These are phyloP conservation scores for Ictalurus furcatus DNA, from an alignment of 2,113 vertebrate species.

Conservation along the genomic window DNA sequence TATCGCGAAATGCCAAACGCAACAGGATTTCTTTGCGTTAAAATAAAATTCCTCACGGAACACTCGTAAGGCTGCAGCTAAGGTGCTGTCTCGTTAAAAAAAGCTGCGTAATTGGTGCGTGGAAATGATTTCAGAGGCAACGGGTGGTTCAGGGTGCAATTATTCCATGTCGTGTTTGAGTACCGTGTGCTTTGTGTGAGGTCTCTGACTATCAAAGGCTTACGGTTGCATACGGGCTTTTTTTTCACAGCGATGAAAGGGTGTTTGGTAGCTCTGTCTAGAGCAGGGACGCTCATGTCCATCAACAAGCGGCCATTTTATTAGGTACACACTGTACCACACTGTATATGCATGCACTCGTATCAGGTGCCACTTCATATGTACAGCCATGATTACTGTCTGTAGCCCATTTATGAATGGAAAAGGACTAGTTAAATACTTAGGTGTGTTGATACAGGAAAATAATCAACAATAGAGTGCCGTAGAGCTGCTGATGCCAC, in stretches of 20 bases:
- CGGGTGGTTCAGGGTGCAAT: slow-evolving; percentile 41
- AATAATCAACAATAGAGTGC: not conserved
- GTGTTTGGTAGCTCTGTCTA: not conserved
- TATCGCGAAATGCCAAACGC: not conserved
- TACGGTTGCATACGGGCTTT: not conserved
- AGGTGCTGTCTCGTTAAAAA: slow-evolving; percentile 38
- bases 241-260: slow-evolving; percentile 9
- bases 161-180: slow-evolving; percentile 40
- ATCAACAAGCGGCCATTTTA: not conserved
- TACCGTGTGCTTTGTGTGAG: slow-evolving; percentile 46
- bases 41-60: slow-evolving; percentile 1
- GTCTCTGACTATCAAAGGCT: slow-evolving; percentile 44
- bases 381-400: not conserved
- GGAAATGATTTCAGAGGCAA: slow-evolving; percentile 39
- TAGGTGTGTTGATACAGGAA: not conserved
- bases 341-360: not conserved
- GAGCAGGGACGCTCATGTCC: not conserved
- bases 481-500: not conserved
- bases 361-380: not conserved
- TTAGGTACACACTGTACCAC: not conserved
- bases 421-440: not conserved
- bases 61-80: not conserved
- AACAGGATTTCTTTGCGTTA: not conserved
- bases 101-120: slow-evolving; percentile 28
- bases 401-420: not conserved